phyloP scores from a whole-genome alignment of 2,113 vertebrate genomes.

The Rhinichthys klamathensis region DNA sequence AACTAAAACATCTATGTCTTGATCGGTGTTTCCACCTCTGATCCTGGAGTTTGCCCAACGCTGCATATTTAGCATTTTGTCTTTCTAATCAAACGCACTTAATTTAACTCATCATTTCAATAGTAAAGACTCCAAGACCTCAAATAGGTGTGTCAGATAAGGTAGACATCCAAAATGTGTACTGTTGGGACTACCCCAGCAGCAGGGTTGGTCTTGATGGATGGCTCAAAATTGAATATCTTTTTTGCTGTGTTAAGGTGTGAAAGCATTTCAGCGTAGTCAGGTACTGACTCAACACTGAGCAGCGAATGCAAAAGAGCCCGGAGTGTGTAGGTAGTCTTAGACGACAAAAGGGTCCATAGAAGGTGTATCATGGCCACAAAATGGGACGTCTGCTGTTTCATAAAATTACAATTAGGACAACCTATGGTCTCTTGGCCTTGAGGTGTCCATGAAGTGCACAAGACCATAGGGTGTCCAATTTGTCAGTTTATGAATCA shows the following conservation, averaged over 20 bases:
- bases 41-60: neutral
- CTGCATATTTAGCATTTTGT: neutral
- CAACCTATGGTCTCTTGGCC: neutral
- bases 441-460: neutral
- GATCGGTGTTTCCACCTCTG: neutral
- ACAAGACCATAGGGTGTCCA: neutral
- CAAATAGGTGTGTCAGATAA: neutral
- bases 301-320: neutral
- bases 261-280: neutral
- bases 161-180: neutral
- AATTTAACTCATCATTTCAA: neutral
- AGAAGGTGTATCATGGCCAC: neutral
- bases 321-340: neutral
- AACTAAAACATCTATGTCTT: neutral
- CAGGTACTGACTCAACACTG: constrained; percentile 12
- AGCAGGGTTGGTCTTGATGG: neutral
- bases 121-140: neutral
- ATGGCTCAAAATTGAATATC: neutral
- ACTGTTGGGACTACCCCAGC: neutral
- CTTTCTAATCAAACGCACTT: neutral
- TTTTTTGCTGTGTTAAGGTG: constrained; percentile 9
- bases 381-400: neutral
- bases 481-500: neutral
- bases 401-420: neutral
- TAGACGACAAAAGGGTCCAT: neutral